phyloP scores from a whole-genome alignment of 2,888 invertebrate genomes.

The Mimachlamys varia region DNA sequence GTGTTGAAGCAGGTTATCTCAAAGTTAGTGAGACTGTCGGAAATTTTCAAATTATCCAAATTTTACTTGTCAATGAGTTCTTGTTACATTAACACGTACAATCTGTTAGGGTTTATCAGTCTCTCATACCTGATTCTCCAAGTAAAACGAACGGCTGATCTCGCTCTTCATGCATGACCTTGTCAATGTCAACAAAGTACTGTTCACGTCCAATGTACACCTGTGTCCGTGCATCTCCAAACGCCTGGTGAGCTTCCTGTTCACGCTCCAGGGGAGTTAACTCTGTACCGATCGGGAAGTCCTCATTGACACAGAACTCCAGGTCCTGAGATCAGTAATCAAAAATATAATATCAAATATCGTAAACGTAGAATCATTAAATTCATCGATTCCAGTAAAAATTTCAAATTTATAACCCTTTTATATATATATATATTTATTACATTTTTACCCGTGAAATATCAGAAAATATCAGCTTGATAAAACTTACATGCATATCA shows the following conservation, averaged over 20 bases:
- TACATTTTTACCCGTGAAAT: no score
- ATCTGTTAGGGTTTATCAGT: background rate
- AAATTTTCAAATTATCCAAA: no score
- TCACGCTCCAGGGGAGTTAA: constrained; percentile 68
- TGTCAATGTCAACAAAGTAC: constrained; percentile 67
- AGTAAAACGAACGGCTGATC: constrained; percentile 67
- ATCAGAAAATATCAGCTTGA: no score
- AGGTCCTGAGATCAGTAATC: constrained; percentile 60
- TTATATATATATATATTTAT: no score
- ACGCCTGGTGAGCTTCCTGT: constrained; percentile 69
- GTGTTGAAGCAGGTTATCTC: no score
- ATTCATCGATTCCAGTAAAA: no score
- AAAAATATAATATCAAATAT: background rate
- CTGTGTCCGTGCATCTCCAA: constrained; percentile 67
- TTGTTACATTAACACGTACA: no score
- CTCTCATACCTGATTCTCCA: constrained; percentile 70
- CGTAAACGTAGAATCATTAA: background rate
- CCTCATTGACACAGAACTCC: constrained; percentile 62
- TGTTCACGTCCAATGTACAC: constrained; percentile 72
- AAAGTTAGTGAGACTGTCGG: no score
- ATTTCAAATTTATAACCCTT: no score
- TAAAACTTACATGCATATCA: no score
- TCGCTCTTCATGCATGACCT: constrained; percentile 48
- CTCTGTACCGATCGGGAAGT: constrained; percentile 72
- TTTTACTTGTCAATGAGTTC: no score